Conservation (phyloP, 2,888 invertebrate genomes). For the Antheraea yamamai region DNA sequence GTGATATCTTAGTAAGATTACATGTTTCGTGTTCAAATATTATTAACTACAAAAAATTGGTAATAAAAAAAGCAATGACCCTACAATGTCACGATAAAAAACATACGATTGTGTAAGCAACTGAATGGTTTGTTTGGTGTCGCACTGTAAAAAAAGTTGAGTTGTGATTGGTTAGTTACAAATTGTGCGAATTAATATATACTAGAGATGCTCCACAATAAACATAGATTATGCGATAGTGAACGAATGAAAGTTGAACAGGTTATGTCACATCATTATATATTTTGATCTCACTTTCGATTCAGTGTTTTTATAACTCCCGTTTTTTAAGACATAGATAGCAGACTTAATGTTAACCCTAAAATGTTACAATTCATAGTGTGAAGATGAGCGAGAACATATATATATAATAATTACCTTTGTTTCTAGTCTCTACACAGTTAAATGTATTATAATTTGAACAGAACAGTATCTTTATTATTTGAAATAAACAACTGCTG, state of each 20-base stretch:
- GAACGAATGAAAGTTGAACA: not conserved
- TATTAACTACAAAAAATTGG: not conserved
- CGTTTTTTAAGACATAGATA: no score
- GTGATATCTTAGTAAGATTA: not conserved
- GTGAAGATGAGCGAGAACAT: no score
- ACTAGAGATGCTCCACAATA: no score
- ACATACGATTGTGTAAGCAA: not conserved
- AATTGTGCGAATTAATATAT: not conserved
- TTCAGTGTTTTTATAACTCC: no score
- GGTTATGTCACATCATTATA: not conserved
- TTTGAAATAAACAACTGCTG: not conserved
- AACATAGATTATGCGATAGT: no score
- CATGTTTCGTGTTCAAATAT: not conserved
- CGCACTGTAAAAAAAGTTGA: no score
- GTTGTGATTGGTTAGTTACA: not conserved
- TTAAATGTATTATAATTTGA: not conserved
- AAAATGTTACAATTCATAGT: no score
- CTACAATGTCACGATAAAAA: not conserved
- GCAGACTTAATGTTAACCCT: no score
- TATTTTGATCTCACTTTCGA: not conserved
- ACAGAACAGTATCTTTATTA: not conserved
- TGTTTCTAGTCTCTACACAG: not conserved
- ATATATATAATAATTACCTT: no score
- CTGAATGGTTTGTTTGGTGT: not conserved
- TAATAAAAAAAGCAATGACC: conserved; percentile 1